Evolutionary conservation across 2,113 vertebrate species (phyloP), one percentile per base, ranked within the genome.

Genomic region (Macroglossus sobrinus): DNA sequence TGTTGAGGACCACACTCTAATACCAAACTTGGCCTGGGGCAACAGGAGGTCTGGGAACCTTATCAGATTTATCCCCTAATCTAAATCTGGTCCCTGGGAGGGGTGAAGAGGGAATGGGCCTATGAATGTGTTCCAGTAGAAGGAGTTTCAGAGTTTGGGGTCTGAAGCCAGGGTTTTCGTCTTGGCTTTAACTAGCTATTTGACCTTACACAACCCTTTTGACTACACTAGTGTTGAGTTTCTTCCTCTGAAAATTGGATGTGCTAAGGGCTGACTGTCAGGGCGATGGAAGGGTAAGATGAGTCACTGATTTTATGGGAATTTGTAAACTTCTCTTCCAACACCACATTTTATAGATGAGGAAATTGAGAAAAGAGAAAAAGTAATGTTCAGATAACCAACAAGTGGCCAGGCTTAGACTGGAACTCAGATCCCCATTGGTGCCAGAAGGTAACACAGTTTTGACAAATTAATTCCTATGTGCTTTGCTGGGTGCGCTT

Each of bases 281-380:
- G 85, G 35, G 35, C 59, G 66, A 1, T 50, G 72, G 84, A 69
- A 78, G 84, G 30, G 35, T 85, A 84, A 79, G 22, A 92, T 71
- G 90, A 96, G 35, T 92, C 97, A 90, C 69, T 71, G 50, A n/a
- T 72, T 96, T 96, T 69, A 72, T 96, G 96, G 95, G 95, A 84
- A 97, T 69, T 95, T 80, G 30, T 75, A 93, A 96, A 69, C n/a
- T 43, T 69, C 16, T 92, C 64, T 94, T 92, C 64, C 80, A 96
- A 40, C 0, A 1, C 35, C 53, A 59, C 43, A 72, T 59, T 84
- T 92, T 81, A 87, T 28, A 81, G 80, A 80, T 72, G 90, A 92
- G 33, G 45, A 53, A 38, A 55, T 45, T 57, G n/a, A 64, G 82
- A 76, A 45, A 94, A 75, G 18, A 79, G 38, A 33, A 71, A 76